phyloP scores from a whole-genome alignment of 2,797 vertebrate species.

The Helicolenus hilgendorfi region DNA sequence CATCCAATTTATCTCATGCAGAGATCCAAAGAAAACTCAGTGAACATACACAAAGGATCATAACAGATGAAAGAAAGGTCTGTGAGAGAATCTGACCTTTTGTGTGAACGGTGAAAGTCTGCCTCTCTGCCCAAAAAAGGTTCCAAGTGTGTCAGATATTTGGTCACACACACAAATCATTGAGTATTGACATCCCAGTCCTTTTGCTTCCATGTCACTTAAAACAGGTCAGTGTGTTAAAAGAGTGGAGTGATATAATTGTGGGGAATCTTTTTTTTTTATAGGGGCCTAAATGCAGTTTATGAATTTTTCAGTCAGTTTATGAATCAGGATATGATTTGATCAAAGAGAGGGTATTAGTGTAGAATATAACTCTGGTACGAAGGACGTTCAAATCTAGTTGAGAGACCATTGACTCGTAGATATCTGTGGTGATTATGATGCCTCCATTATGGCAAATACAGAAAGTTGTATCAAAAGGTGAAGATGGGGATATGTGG shows the following conservation, averaged over 20 bases:
- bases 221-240: neutral
- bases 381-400: neutral
- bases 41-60: neutral
- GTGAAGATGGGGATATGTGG: neutral
- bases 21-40: neutral
- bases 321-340: neutral
- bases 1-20: neutral
- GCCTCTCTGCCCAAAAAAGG: neutral
- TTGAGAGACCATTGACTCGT: neutral
- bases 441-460: neutral
- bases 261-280: neutral
- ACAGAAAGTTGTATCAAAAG: neutral
- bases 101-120: neutral
- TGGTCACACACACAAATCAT: neutral
- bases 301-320: too few relatives aligned
- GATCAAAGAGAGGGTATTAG: neutral
- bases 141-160: neutral
- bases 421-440: neutral
- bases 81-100: neutral
- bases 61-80: neutral
- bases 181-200: neutral
- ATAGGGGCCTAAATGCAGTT: neutral
- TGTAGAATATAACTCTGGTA: neutral
- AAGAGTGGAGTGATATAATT: neutral
- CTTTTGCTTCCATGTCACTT: neutral